These are phyloP conservation scores for Jordanella pulchra DNA, from an alignment of 2,797 vertebrate genomes.

Conservation along the genomic window DNA sequence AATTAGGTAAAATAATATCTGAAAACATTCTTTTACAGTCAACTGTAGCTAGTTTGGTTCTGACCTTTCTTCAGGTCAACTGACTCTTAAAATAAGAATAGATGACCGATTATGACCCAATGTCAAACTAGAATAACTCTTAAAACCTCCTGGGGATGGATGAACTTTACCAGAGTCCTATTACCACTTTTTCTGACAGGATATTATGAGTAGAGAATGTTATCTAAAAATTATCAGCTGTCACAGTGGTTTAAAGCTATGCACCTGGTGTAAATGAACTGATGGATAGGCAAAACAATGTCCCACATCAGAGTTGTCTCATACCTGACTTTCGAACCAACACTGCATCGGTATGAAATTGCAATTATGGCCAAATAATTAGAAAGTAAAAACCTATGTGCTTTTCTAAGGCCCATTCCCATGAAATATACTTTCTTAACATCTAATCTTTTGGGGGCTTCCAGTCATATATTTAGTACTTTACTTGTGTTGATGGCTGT, in stretches of 20 bases:
- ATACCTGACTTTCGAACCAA: neutral
- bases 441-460: slow-evolving; percentile 15
- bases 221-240: too few relatives aligned
- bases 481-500: slow-evolving; percentile 7
- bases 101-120: neutral
- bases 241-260: too few relatives aligned
- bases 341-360: neutral
- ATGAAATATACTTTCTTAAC: slow-evolving; percentile 13
- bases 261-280: too few relatives aligned
- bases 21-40: too few relatives aligned
- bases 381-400: slow-evolving; percentile 32
- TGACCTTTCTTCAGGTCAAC: too few relatives aligned
- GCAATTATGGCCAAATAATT: neutral
- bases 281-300: neutral
- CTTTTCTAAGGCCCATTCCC: slow-evolving; percentile 5
- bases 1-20: too few relatives aligned
- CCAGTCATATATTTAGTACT: slow-evolving; percentile 7
- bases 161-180: neutral
- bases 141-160: neutral
- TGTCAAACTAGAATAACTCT: neutral
- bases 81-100: neutral
- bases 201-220: neutral
- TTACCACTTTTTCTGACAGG: neutral
- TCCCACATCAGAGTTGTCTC: neutral
- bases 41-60: too few relatives aligned